Evolutionary conservation across 2,888 invertebrate species (phyloP).

Genomic region (Xestia sexstrigata): DNA sequence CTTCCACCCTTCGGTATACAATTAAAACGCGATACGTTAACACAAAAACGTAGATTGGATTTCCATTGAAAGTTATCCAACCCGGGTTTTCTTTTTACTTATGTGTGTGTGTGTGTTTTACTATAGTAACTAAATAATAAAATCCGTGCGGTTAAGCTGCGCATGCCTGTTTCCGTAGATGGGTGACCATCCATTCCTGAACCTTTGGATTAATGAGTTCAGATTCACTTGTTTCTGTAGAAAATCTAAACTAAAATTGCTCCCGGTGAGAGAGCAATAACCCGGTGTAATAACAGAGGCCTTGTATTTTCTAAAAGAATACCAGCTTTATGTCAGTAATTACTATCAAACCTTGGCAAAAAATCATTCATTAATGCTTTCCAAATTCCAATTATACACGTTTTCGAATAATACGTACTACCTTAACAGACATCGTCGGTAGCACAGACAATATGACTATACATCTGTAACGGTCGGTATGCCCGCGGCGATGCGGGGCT

Average conservation of each 20-base stretch:
- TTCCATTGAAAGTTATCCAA: conserved; percentile 18
- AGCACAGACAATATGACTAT: not conserved
- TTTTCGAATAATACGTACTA: not conserved
- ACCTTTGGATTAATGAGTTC: too few species aligned
- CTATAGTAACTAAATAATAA: not conserved
- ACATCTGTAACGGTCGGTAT: conserved; percentile 19
- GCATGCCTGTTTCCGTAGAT: not conserved
- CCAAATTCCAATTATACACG: not conserved
- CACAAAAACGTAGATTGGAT: conserved; percentile 45
- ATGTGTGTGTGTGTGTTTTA: not conserved
- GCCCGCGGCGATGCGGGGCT: conserved; percentile 25
- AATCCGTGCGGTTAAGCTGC: not conserved
- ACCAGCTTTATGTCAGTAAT: not conserved
- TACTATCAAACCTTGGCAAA: not conserved
- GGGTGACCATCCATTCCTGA: not conserved
- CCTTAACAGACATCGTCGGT: not conserved
- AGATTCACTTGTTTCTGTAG: not conserved
- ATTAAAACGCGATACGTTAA: conserved; percentile 50
- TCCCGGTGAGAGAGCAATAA: accelerated
- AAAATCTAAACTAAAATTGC: not conserved
- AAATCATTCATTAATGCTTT: not conserved
- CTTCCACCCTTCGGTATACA: conserved; percentile 23
- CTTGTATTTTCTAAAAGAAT: not conserved
- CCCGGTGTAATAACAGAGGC: too few species aligned
- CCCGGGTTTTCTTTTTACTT: not conserved